phyloP scores from a whole-genome alignment of 2,113 vertebrate species.

The Chloroceryle aenea region DNA sequence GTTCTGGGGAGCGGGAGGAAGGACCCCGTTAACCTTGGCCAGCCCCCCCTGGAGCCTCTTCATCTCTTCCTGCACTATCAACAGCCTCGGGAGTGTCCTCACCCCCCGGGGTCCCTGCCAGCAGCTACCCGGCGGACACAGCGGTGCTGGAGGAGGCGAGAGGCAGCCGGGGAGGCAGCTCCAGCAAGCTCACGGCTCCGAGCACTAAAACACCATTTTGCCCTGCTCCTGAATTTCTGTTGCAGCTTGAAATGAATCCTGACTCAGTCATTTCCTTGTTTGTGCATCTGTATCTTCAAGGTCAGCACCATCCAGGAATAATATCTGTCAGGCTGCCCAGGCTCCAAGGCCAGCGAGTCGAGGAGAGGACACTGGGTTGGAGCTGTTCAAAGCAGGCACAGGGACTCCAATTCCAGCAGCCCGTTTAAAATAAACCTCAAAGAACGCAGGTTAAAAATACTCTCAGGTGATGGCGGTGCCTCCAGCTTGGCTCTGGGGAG shows the following conservation, averaged over 20 bases:
- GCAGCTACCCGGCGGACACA: not conserved
- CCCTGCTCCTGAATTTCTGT: not conserved
- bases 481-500: not conserved
- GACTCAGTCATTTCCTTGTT: not conserved
- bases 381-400: not conserved
- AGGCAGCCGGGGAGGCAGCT: not conserved
- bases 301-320: not conserved
- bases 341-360: not conserved
- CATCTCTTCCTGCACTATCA: rapidly evolving
- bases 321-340: not conserved
- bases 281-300: not conserved
- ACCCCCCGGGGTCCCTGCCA: not conserved
- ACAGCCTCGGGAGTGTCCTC: rapidly evolving
- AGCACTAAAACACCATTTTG: not conserved
- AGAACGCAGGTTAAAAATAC: not conserved
- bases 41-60: not conserved
- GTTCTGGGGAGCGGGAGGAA: conserved; percentile 70
- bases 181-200: not conserved
- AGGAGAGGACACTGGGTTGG: not conserved
- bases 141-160: rapidly evolving
- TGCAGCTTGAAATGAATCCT: not conserved
- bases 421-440: not conserved
- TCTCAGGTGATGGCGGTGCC: not conserved
- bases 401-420: not conserved
- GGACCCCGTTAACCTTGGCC: rapidly evolving